phyloP scores from a whole-genome alignment of 2,797 vertebrate species.

The Gadopsis marmoratus region DNA sequence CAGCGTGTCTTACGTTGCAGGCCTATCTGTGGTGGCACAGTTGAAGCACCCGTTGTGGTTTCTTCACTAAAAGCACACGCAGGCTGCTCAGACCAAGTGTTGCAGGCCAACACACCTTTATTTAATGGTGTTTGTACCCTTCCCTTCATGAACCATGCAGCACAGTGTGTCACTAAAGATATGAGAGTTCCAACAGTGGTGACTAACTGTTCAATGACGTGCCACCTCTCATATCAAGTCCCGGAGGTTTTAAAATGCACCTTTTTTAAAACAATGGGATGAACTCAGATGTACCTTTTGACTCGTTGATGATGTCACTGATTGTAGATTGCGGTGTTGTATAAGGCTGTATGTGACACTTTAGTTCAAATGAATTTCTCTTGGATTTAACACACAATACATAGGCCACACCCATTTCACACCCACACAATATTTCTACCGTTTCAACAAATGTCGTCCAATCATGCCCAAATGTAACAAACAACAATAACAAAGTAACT shows the following conservation, averaged over 20 bases:
- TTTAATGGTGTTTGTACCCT: constrained; percentile 20
- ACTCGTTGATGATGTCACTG: neutral
- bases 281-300: neutral
- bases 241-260: neutral
- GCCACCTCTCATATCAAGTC: neutral
- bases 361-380: neutral
- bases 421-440: no score
- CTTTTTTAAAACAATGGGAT: neutral
- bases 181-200: neutral
- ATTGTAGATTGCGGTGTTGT: neutral
- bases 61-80: neutral
- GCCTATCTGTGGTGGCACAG: neutral
- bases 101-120: constrained; percentile 1
- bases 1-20: neutral
- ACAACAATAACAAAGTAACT: neutral
- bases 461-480: no score
- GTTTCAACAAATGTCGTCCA: no score
- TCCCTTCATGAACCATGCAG: neutral
- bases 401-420: no score
- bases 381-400: no score
- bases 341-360: neutral
- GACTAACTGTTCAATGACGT: constrained; percentile 10
- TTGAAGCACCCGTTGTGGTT: constrained; percentile 19
- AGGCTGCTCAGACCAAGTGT: constrained; percentile 1
- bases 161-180: constrained; percentile 14